Evolutionary conservation across 2,113 vertebrate species (phyloP).

Genomic region (Cyprinodon tularosa): DNA sequence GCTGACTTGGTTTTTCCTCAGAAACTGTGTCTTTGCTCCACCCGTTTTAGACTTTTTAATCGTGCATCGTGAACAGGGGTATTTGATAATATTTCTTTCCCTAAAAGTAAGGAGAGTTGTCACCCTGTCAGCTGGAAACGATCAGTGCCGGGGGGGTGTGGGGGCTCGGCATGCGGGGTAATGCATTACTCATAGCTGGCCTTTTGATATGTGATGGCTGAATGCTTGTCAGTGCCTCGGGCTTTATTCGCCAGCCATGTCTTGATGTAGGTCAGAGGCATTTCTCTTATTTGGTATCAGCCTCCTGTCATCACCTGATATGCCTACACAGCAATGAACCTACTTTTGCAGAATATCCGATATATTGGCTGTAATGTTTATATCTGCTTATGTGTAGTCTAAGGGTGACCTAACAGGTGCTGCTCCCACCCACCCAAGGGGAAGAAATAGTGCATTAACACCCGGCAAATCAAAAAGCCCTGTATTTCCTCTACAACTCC

Average conservation of each 20-base stretch:
- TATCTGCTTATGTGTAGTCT: background rate
- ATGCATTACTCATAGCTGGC: conserved; percentile 54
- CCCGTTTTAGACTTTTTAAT: background rate
- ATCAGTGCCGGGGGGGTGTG: background rate
- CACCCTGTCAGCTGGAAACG: background rate
- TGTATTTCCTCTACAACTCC: conserved; percentile 22
- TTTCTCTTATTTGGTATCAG: background rate
- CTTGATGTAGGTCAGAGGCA: conserved; percentile 61
- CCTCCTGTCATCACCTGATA: background rate
- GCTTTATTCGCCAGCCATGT: conserved; percentile 49
- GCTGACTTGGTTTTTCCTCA: too few species aligned
- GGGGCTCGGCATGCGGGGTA: background rate
- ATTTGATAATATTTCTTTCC: conserved; percentile 6
- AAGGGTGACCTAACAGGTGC: conserved; percentile 3
- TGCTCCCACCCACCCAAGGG: conserved; percentile 19
- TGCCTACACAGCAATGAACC: background rate
- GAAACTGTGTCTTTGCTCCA: background rate
- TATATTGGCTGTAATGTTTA: background rate
- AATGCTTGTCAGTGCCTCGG: conserved; percentile 47
- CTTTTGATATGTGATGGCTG: conserved; percentile 65
- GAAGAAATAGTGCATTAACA: conserved; percentile 31
- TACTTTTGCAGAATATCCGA: too few species aligned
- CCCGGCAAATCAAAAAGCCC: background rate
- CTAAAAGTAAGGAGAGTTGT: conserved; percentile 8
- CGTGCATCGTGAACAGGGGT: conserved; percentile 9